Evolutionary conservation across 2,888 invertebrate genomes (phyloP).

Genomic region (Scaptomyza flava): DNA sequence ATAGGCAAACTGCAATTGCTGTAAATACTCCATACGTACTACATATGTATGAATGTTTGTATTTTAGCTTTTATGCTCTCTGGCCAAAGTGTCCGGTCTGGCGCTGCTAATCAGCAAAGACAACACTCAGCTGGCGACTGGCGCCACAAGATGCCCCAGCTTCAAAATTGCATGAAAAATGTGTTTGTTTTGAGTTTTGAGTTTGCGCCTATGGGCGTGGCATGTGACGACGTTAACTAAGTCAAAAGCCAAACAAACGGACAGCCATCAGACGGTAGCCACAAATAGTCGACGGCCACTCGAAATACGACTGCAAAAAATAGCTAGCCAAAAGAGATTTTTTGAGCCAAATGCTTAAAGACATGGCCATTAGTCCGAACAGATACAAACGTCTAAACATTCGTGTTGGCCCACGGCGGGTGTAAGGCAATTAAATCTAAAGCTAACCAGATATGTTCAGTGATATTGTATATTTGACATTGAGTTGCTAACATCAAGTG

Average conservation of each 20-base stretch:
- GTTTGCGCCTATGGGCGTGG: conserved; percentile 17
- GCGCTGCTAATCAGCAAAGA: conserved; percentile 73
- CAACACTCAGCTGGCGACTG: conserved; percentile 60
- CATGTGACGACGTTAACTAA: conserved; percentile 63
- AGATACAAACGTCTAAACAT: conserved; percentile 17
- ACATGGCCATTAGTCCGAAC: conserved; percentile 45
- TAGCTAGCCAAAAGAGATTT: conserved; percentile 27
- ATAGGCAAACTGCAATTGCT: conserved; percentile 4
- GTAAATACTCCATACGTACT: conserved; percentile 3
- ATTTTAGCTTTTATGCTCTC: conserved; percentile 45
- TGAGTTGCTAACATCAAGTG: conserved; percentile 9
- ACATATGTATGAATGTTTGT: conserved; percentile 31
- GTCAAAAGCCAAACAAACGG: conserved; percentile 76
- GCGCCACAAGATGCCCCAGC: conserved; percentile 68
- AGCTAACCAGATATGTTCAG: conserved; percentile 18
- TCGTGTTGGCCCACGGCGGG: conserved; percentile 59
- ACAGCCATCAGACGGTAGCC: conserved; percentile 80
- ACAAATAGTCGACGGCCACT: conserved; percentile 52
- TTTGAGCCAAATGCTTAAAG: conserved; percentile 43
- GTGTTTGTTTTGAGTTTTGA: conserved; percentile 6
- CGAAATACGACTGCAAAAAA: conserved; percentile 53
- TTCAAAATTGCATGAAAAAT: conserved; percentile 73
- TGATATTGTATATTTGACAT: conserved; percentile 5
- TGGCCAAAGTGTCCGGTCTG: conserved; percentile 18
- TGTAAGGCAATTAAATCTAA: conserved; percentile 46